phyloP scores from a whole-genome alignment of 2,113 vertebrate species.

The Mustela lutreola region DNA sequence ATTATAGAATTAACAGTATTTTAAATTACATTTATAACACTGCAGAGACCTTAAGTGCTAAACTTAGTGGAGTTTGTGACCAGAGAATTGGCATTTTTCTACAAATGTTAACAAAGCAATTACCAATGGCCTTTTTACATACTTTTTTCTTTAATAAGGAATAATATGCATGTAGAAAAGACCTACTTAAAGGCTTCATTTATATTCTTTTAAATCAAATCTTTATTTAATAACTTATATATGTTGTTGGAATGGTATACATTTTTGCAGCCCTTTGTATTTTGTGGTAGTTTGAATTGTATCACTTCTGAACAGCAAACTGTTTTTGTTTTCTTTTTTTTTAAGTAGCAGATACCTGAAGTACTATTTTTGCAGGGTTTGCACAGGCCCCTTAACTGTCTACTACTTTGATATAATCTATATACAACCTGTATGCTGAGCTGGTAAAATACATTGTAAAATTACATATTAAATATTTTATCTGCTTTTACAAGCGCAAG shows the following conservation, averaged over 20 bases:
- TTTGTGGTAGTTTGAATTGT: constrained; percentile 91
- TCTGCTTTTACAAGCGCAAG: constrained; percentile 92
- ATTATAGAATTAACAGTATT: constrained; percentile 92
- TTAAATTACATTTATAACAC: constrained; percentile 90
- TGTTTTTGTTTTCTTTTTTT: constrained; percentile 82
- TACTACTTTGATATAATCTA: constrained; percentile 91
- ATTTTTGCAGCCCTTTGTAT: constrained; percentile 91
- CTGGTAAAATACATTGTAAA: constrained; percentile 91
- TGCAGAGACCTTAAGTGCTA: constrained; percentile 93
- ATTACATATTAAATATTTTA: constrained; percentile 93
- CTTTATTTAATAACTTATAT: constrained; percentile 97
- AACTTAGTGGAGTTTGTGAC: constrained; percentile 91
- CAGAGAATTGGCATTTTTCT: constrained; percentile 92
- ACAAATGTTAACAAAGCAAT: constrained; percentile 92
- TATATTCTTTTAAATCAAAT: constrained; percentile 94
- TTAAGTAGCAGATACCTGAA: constrained; percentile 88
- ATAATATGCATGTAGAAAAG: constrained; percentile 94
- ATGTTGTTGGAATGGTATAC: constrained; percentile 91
- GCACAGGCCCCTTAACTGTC: constrained; percentile 89
- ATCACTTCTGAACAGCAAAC: constrained; percentile 88
- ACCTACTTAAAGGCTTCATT: constrained; percentile 93
- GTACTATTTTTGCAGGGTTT: constrained; percentile 92
- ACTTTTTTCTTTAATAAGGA: constrained; percentile 90
- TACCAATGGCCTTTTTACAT: constrained; percentile 93
- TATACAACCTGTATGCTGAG: constrained; percentile 90